Evolutionary conservation across 2,888 invertebrate species (phyloP), one percentile per base, ranked within the genome.

Genomic region (Torymus texanus): DNA sequence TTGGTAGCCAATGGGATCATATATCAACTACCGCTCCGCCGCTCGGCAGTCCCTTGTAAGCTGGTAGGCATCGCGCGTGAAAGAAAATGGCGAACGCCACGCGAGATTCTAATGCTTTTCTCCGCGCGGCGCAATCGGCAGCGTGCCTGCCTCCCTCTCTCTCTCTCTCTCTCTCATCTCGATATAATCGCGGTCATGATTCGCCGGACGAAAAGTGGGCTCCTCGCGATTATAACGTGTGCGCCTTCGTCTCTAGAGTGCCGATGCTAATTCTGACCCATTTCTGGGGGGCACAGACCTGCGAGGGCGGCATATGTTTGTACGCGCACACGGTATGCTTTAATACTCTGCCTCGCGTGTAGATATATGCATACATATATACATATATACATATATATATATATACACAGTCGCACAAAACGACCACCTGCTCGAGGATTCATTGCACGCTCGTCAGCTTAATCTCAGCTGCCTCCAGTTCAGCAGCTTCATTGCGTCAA

Each of bases 1-100:
- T 88, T 88, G 87, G 88, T 88, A 89, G 89, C 89, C 89, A 89
- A 89, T 89, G 86, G 86, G 87, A 88, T 89, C 88, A 88, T 89
- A 88, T 88, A 88, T 89, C 89, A 89, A 88, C 87, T 86, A 87
- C 87, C 87, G 86, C 86, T 86, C 73, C 53, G 56, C 70, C n/a
- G 70, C 79, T 53, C 78, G 73, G 59, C 70, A 72, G 50, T 53
- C 76, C 62, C 68, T 68, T 75, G 53, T 51, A 59, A 62, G 41
- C 41, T 8, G 8, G 41, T 73, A 61, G 50, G 68, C 73, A 53
- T 21, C 62, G 29, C 63, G 58, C 53, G 53, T 11, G 41, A 41
- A 70, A 78, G 78, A 81, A 81, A 81, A 81, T 81, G 81, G 81
- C 81, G 81, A 67, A n/a, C 63, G 66, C 72, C 59, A 67, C 71